Conservation (phyloP, 2,888 invertebrate genomes). For the Pyrochroa serraticornis region DNA sequence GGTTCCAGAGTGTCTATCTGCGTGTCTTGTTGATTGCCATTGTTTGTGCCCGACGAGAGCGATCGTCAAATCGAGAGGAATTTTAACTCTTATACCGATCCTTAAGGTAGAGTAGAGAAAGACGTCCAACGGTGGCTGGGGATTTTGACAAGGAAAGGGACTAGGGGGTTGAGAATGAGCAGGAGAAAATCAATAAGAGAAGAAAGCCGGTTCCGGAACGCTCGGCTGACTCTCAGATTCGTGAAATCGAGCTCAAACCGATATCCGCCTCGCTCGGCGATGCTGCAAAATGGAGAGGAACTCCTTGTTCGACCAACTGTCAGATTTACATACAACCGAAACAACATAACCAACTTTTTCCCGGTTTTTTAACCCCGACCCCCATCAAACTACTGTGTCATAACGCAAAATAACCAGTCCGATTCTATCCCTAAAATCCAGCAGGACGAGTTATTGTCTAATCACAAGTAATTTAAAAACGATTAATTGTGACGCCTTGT, state of each 20-base stretch:
- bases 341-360: slow-evolving; percentile 16
- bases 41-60: slow-evolving; percentile 1
- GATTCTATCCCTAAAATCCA: neutral
- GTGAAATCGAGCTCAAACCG: slow-evolving; percentile 59
- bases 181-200: slow-evolving; percentile 60
- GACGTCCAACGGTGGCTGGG: slow-evolving; percentile 37
- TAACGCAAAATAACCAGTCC: neutral
- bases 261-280: slow-evolving; percentile 57
- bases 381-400: neutral
- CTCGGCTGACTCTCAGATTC: slow-evolving; percentile 60
- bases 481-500: too few species aligned
- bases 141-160: slow-evolving; percentile 44
- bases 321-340: slow-evolving; percentile 50
- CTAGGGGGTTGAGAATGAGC: slow-evolving; percentile 47
- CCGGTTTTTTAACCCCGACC: slow-evolving; percentile 3
- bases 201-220: slow-evolving; percentile 61
- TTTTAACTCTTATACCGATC: slow-evolving; percentile 40
- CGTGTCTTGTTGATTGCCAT: too few species aligned
- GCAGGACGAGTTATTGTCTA: neutral
- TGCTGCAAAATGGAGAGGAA: slow-evolving; percentile 57
- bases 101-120: slow-evolving; percentile 39
- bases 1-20: too few species aligned
- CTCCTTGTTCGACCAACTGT: slow-evolving; percentile 53
- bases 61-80: slow-evolving; percentile 38
- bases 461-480: neutral